Conservation (phyloP, 1,140 invertebrate species). For the Rhizoglyphus robini region DNA sequence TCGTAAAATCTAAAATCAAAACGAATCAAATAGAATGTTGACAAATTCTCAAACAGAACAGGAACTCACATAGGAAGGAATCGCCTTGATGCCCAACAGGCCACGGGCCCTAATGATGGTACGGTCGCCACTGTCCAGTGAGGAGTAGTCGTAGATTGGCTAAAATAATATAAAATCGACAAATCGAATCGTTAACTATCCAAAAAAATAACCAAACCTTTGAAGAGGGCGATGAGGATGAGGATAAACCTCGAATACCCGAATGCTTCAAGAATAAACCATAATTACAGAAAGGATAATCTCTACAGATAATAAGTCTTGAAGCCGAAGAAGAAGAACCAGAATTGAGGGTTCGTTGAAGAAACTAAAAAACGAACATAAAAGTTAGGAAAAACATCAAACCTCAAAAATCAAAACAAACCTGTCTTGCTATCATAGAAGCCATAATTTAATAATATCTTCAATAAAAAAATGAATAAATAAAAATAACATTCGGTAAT, state of each 20-base stretch:
- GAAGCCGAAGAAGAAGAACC: no score
- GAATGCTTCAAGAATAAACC: no score
- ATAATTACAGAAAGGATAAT: no score
- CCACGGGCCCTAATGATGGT: neutral
- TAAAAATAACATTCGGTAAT: no score
- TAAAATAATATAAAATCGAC: neutral
- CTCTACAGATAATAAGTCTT: no score
- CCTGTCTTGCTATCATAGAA: no score
- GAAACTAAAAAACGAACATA: no score
- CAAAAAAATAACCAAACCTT: neutral
- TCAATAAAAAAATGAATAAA: no score
- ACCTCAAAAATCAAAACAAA: no score
- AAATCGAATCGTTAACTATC: neutral
- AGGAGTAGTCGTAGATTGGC: constrained; percentile 4
- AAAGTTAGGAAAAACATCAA: no score
- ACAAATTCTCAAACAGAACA: neutral
- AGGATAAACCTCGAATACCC: neutral
- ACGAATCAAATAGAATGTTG: neutral
- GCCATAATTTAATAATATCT: no score
- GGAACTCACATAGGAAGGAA: constrained; percentile 2
- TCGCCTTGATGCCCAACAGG: neutral
- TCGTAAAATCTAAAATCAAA: constrained; percentile 16
- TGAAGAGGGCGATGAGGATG: neutral
- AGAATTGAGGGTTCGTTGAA: no score
- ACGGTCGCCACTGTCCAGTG: neutral